phyloP scores from a whole-genome alignment of 2,888 invertebrate genomes.

The Hyles lineata region DNA sequence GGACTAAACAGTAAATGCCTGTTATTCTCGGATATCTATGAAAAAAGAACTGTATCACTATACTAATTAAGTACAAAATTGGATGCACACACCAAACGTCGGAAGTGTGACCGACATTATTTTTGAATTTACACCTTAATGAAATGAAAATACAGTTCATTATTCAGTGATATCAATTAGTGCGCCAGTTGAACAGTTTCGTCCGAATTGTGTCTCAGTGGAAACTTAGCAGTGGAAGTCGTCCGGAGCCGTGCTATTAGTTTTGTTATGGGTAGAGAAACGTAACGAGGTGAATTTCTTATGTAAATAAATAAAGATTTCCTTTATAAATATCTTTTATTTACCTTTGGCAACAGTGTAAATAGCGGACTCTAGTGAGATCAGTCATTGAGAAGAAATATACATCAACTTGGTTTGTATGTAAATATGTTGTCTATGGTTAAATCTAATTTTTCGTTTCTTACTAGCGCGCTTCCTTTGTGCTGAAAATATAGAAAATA shows the following conservation, averaged over 20 bases:
- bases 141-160: too few relatives aligned
- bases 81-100: too few relatives aligned
- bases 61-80: too few relatives aligned
- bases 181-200: background rate
- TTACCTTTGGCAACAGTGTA: constrained; percentile 32
- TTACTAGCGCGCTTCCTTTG: constrained; percentile 43
- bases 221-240: constrained; percentile 39
- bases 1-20: too few relatives aligned
- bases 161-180: too few relatives aligned
- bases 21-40: too few relatives aligned
- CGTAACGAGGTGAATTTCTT: constrained; percentile 81
- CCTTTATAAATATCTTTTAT: constrained; percentile 71
- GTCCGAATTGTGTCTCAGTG: background rate
- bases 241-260: constrained; percentile 64
- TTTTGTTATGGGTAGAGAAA: constrained; percentile 80
- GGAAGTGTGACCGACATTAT: too few relatives aligned
- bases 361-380: constrained; percentile 25
- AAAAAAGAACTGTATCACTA: too few relatives aligned
- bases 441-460: constrained; percentile 45
- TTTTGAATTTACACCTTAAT: too few relatives aligned
- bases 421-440: constrained; percentile 47
- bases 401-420: constrained; percentile 33
- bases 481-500: constrained; percentile 50
- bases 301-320: constrained; percentile 83
- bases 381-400: constrained; percentile 15